phyloP scores from a whole-genome alignment of 2,113 vertebrate species.

The Fregata magnificens region DNA sequence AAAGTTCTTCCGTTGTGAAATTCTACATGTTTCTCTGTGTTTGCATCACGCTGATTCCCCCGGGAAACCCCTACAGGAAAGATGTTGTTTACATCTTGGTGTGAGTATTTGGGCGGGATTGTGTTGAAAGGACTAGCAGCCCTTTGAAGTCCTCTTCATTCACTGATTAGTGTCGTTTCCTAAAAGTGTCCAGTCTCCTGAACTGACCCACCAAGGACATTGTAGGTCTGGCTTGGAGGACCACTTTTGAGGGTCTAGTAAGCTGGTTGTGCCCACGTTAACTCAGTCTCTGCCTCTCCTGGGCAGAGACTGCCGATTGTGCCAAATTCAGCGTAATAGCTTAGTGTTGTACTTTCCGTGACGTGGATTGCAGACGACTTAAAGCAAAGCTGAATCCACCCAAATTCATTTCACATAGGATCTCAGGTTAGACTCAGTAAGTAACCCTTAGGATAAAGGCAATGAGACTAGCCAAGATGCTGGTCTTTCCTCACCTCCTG shows the following conservation, averaged over 20 bases:
- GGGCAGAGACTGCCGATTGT: neutral
- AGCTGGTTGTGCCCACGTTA: neutral
- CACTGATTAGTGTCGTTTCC: neutral
- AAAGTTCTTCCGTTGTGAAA: neutral
- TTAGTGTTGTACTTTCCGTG: neutral
- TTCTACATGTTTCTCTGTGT: neutral
- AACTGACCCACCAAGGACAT: neutral
- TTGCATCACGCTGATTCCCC: neutral
- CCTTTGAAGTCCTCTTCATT: neutral
- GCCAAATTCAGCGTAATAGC: neutral
- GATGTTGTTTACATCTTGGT: neutral
- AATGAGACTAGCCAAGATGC: neutral
- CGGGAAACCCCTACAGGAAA: neutral
- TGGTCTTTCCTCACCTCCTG: neutral
- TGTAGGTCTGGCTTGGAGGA: neutral
- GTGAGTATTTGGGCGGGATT: neutral
- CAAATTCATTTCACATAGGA: neutral
- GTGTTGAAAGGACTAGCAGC: neutral
- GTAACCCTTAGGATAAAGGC: neutral
- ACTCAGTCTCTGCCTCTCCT: neutral
- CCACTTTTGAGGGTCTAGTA: neutral
- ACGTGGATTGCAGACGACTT: neutral
- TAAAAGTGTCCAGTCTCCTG: neutral
- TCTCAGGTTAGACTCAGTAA: slow-evolving; percentile 23
- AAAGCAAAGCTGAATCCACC: neutral